These are phyloP conservation scores for Lysandra coridon DNA, from an alignment of 2,888 invertebrate genomes.

Conservation along the genomic window DNA sequence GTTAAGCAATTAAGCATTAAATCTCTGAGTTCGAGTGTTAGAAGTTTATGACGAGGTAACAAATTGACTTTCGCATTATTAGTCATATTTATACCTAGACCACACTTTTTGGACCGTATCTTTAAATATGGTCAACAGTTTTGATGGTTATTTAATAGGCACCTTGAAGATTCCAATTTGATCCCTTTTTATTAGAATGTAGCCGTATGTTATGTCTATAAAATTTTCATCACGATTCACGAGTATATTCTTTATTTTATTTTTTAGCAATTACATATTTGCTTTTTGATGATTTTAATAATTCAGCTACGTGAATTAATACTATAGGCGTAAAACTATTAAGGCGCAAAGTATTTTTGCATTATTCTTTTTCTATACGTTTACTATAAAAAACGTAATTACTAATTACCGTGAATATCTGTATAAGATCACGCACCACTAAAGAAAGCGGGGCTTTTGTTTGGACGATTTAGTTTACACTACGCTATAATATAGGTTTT, in stretches of 20 bases:
- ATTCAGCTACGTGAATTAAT: too few species aligned
- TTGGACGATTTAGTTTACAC: background rate
- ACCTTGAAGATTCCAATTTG: background rate
- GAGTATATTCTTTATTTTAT: background rate
- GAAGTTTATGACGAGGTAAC: background rate
- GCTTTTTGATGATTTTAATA: background rate
- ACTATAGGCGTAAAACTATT: too few species aligned
- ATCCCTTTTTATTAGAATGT: background rate
- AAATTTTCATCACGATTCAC: background rate
- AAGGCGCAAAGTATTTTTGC: too few species aligned
- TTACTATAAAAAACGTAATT: too few species aligned
- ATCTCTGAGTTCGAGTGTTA: too few species aligned
- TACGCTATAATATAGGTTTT: background rate
- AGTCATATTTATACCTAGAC: slow-evolving; percentile 39
- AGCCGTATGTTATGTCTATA: background rate
- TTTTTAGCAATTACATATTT: background rate
- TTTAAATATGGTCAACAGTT: slow-evolving; percentile 15
- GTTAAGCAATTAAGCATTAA: too few species aligned
- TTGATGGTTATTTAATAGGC: background rate
- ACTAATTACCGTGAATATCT: too few species aligned
- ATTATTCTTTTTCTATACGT: too few species aligned
- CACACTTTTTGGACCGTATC: background rate
- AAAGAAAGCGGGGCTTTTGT: background rate
- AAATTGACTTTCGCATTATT: background rate
- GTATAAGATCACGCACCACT: background rate